phyloP scores from a whole-genome alignment of 2,113 vertebrate genomes.

The Ptyas mucosa region DNA sequence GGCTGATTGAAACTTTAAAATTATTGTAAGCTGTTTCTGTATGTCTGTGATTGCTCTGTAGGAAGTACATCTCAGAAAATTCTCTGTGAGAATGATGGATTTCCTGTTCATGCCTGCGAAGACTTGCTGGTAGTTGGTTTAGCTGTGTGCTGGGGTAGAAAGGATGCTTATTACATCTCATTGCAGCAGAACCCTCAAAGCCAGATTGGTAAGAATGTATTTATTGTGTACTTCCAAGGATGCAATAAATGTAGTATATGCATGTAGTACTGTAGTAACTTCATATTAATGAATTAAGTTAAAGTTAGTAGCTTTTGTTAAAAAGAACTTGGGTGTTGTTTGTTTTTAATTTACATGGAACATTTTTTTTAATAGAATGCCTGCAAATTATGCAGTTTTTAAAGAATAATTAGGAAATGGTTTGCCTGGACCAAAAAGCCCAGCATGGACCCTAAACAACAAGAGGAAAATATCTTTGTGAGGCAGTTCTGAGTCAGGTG shows the following conservation, averaged over 20 bases:
- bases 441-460: background rate
- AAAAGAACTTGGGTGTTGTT: background rate
- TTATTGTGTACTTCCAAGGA: background rate
- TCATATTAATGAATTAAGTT: background rate
- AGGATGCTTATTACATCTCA: constrained; percentile 91
- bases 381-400: background rate
- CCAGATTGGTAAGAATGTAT: constrained; percentile 72
- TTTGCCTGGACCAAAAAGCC: background rate
- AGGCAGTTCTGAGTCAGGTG: background rate
- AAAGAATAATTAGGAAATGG: background rate
- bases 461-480: background rate
- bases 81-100: constrained; percentile 68
- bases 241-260: background rate
- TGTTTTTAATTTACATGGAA: background rate
- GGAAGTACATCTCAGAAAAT: constrained; percentile 46
- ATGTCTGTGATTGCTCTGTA: constrained; percentile 41
- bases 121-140: constrained; percentile 82
- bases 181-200: constrained; percentile 76
- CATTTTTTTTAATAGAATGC: background rate
- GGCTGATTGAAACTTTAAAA: background rate
- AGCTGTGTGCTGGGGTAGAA: constrained; percentile 92
- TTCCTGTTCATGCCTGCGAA: constrained; percentile 76
- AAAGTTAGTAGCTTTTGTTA: background rate
- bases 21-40: constrained; percentile 21
- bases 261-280: background rate